Evolutionary conservation across 2,888 invertebrate species (phyloP).

Genomic region (Stenoptilia bipunctidactyla): DNA sequence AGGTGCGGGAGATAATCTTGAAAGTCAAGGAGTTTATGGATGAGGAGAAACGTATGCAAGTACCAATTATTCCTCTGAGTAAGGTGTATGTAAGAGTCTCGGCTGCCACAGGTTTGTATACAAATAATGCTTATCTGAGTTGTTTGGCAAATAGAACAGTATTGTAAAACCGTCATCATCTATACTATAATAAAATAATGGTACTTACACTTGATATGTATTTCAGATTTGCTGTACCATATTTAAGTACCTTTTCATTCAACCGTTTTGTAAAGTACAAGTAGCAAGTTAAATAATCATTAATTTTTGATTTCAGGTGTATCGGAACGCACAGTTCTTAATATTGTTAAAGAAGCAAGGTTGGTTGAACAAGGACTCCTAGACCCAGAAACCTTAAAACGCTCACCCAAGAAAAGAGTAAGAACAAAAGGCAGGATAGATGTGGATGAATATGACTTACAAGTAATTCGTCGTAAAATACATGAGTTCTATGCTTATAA

Average conservation of each 20-base stretch:
- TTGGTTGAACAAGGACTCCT: conserved; percentile 55
- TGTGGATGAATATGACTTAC: conserved; percentile 55
- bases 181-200: no score
- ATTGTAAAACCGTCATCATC: no score
- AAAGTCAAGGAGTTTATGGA: conserved; percentile 66
- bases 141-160: no score
- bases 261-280: no score
- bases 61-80: conserved; percentile 59
- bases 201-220: no score
- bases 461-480: conserved; percentile 54
- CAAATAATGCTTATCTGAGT: not conserved
- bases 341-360: conserved; percentile 58
- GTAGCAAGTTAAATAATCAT: no score
- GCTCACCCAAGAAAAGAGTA: conserved; percentile 51
- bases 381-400: conserved; percentile 55
- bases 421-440: conserved; percentile 60
- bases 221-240: no score
- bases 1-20: conserved; percentile 60
- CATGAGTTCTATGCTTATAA: conserved; percentile 63
- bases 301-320: conserved; percentile 58
- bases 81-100: conserved; percentile 60
- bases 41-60: conserved; percentile 62
- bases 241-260: no score
- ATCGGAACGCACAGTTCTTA: conserved; percentile 55
- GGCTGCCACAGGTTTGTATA: conserved; percentile 49